Conservation (phyloP, 1,140 invertebrate genomes). For the Heliconius hewitsoni region DNA sequence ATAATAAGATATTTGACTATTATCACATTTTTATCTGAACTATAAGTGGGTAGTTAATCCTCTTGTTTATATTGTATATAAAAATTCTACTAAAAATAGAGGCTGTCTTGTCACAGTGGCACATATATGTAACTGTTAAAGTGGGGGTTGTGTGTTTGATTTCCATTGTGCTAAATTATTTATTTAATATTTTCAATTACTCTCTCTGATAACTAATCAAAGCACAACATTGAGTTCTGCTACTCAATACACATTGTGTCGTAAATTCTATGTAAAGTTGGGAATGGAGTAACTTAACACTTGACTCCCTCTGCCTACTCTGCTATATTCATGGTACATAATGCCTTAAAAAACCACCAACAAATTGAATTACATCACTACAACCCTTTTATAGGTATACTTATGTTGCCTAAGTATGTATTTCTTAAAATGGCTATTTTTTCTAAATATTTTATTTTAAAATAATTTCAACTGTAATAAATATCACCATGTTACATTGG, state of each 20-base stretch:
- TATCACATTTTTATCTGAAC: constrained; percentile 25
- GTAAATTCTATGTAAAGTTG: not conserved
- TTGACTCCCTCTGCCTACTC: too few relatives aligned
- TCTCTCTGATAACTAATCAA: not conserved
- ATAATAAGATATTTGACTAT: not conserved
- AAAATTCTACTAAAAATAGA: not conserved
- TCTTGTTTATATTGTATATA: not conserved
- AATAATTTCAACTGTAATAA: too few relatives aligned
- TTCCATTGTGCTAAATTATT: not conserved
- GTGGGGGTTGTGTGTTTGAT: not conserved
- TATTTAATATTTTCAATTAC: not conserved
- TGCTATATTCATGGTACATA: too few relatives aligned
- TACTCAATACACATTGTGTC: not conserved
- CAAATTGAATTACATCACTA: too few relatives aligned
- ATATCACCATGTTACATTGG: too few relatives aligned
- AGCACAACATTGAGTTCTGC: not conserved
- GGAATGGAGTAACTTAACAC: too few relatives aligned
- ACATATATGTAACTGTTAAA: too few relatives aligned
- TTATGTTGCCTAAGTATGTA: too few relatives aligned
- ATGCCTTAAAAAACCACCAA: too few relatives aligned
- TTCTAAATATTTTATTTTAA: too few relatives aligned
- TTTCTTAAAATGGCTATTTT: too few relatives aligned
- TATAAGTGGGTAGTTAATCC: not conserved
- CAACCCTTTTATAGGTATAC: too few relatives aligned
- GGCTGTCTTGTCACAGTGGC: not conserved